phyloP scores from a whole-genome alignment of 2,797 vertebrate species.

The Rhinichthys osculus region DNA sequence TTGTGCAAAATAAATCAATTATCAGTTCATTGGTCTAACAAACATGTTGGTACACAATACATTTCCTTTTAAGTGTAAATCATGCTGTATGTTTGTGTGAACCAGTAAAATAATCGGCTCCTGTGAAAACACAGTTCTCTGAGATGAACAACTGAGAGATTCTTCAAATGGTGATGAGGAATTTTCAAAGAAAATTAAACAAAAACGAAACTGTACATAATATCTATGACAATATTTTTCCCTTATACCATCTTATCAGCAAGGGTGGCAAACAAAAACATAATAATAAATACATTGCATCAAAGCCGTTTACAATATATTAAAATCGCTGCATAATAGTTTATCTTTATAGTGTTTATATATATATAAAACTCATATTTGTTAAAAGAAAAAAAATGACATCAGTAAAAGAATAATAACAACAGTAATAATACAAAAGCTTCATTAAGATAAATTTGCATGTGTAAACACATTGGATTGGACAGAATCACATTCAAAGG shows the following conservation, averaged over 20 bases:
- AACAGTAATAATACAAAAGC: constrained; percentile 69
- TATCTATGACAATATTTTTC: constrained; percentile 69
- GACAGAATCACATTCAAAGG: constrained; percentile 80
- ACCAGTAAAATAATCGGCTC: constrained; percentile 30
- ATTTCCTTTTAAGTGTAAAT: constrained; percentile 11
- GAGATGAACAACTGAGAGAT: constrained; percentile 55
- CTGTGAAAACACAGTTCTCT: constrained; percentile 48
- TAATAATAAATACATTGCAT: constrained; percentile 86
- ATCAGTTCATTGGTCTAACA: constrained; percentile 66
- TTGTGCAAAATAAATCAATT: constrained; percentile 77
- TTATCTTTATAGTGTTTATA: constrained; percentile 73
- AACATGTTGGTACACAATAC: constrained; percentile 24
- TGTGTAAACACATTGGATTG: constrained; percentile 77
- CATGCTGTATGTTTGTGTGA: constrained; percentile 37
- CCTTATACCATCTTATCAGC: constrained; percentile 79
- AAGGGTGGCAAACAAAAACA: constrained; percentile 70
- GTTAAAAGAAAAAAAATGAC: constrained; percentile 74
- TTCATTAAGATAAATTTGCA: constrained; percentile 74
- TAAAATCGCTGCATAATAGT: constrained; percentile 82
- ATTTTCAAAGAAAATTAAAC: constrained; percentile 63
- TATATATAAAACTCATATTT: constrained; percentile 76
- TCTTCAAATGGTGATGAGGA: constrained; percentile 57
- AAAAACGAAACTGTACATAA: constrained; percentile 68
- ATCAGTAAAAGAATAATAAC: constrained; percentile 70
- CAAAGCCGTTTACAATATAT: constrained; percentile 87